Base-by-base conservation (phyloP, 2,797 vertebrate genomes). In the Galago senegalensis region DNA sequence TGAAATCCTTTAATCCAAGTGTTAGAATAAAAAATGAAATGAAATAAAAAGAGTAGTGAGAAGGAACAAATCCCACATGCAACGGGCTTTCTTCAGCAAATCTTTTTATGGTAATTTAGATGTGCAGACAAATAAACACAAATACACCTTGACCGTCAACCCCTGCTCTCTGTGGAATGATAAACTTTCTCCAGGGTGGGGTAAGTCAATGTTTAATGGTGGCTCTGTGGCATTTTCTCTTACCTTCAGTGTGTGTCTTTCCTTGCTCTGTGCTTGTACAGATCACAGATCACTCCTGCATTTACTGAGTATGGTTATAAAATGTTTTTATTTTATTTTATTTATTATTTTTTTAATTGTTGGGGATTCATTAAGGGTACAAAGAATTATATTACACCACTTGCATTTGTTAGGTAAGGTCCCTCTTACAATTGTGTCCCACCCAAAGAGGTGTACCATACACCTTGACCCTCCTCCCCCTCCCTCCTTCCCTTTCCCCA, bases 21-120 rank as follows among this genome's bases (percentile, higher is more conserved):
- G 40, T 29, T 58, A 91, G 56, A 67, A 63, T 65, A 92, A 18
- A 77, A 87, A 81, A 72, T 37, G 43, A 6, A 43, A 73, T 29
- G 16, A 87, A 85, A 91, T 72, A 75, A 89, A 92, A 61, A 3
- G 11, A 63, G 56, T 49, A 58, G 31, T 87, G 17, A 89, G 17
- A 86, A 61, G 25, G 79, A 25, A n/a, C 65, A 76, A 92, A 9
- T 65, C 4, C 4, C 83, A 31, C 10, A 16, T 61, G 34, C 31
- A 49, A 65, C 72, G 14, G 75, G 29, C 4, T 90, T 88, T 81
- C 72, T 91, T 92, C 40, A 84, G 17, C 27, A 86, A 95, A 93
- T 86, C 14, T 60, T 49, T 61, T 93, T 61, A 46, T 40, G 58
- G 2, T 86, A 25, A 46, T 63, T 96, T 53, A 56, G 31, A 25